A percentile compares a stretch with the other conserved stretches of the same genome.
Conservation (phyloP, 2,113 vertebrate species). For the Canis aureus region DNA sequence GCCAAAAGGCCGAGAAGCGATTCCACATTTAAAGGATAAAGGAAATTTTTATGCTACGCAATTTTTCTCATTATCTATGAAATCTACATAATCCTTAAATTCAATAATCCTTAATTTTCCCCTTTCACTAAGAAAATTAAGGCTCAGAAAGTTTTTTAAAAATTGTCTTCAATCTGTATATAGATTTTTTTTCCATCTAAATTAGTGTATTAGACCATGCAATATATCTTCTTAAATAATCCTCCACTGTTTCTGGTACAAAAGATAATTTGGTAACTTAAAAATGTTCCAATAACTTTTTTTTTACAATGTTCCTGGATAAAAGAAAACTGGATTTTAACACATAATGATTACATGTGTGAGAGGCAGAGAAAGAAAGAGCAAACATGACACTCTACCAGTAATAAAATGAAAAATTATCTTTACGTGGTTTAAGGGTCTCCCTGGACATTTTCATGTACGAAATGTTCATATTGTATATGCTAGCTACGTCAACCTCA, state of each 20-base stretch:
- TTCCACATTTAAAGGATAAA: neutral
- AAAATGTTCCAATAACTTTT: neutral
- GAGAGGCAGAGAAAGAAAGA: neutral
- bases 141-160: neutral
- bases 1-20: too few species aligned
- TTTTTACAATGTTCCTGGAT: neutral
- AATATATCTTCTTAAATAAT: constrained; percentile 1
- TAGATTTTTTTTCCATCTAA: neutral
- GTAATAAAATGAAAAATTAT: neutral
- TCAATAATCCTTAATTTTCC: neutral
- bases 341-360: neutral
- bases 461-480: neutral
- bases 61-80: constrained; percentile 5
- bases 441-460: constrained; percentile 6
- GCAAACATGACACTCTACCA: neutral
- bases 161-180: neutral
- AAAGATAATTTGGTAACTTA: neutral
- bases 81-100: neutral
- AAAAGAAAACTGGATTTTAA: neutral
- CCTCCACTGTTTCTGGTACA: neutral
- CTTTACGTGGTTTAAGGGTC: neutral
- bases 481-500: neutral
- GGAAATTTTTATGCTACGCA: neutral
- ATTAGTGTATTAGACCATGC: neutral
- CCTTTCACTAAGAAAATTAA: neutral